phyloP scores from a whole-genome alignment of 1,140 invertebrate species.

The Drosophila melanogaster region DNA sequence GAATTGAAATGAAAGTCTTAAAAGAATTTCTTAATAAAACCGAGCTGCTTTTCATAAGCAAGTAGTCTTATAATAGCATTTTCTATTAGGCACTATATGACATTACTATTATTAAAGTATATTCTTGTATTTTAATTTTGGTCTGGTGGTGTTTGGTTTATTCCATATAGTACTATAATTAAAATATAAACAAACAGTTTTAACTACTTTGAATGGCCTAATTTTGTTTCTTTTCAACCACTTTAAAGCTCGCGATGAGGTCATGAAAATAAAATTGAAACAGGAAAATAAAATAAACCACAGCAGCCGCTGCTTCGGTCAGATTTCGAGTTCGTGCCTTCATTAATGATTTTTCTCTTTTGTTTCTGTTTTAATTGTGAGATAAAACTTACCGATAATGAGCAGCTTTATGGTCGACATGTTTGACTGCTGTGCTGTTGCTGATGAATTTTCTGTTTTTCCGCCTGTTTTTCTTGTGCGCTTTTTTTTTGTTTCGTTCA shows the following conservation, averaged over 20 bases:
- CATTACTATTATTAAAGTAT: too few relatives aligned
- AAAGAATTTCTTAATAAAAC: too few relatives aligned
- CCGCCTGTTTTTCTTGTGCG: neutral
- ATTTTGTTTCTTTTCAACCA: neutral
- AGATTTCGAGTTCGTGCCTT: conserved; percentile 13
- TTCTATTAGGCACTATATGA: too few relatives aligned
- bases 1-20: neutral
- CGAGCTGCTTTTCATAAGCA: too few relatives aligned
- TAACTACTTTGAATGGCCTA: neutral
- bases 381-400: conserved; percentile 84
- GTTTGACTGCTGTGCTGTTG: conserved; percentile 45
- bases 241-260: conserved; percentile 9
- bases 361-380: conserved; percentile 78
- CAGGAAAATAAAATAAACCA: conserved; percentile 10
- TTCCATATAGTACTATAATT: too few relatives aligned
- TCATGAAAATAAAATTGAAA: conserved; percentile 14
- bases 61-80: too few relatives aligned
- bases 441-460: conserved; percentile 27
- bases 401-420: conserved; percentile 81
- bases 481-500: neutral
- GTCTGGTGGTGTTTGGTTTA: too few relatives aligned
- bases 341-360: conserved; percentile 34
- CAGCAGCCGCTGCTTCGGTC: conserved; percentile 17
- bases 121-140: too few relatives aligned
- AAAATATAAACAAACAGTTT: neutral